These are phyloP conservation scores for Drosophila nigrodunni DNA, from an alignment of 1,140 invertebrate species.

Conservation along the genomic window DNA sequence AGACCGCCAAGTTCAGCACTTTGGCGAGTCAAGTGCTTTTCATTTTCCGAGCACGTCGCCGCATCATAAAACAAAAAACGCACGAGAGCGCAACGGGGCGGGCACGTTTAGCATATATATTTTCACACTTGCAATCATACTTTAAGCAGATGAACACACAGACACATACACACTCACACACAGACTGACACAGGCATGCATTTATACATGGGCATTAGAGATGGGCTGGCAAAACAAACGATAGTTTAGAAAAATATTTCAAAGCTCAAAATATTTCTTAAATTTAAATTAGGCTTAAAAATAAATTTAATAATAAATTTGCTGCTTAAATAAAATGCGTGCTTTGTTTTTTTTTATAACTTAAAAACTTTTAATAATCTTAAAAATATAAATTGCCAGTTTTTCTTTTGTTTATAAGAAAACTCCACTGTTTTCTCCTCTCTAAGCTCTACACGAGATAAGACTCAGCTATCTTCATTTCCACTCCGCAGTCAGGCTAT, in stretches of 20 bases:
- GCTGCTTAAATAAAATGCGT: no score
- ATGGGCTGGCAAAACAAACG: conserved; percentile 29
- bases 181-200: not conserved
- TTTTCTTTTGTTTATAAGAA: not conserved
- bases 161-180: conserved; percentile 20
- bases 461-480: conserved; percentile 63
- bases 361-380: not conserved
- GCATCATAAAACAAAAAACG: conserved; percentile 80
- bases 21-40: conserved; percentile 80
- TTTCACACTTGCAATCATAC: conserved; percentile 82
- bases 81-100: conserved; percentile 33
- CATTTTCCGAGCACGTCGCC: conserved; percentile 79
- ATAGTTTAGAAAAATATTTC: conserved; percentile 4
- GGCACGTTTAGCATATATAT: conserved; percentile 81
- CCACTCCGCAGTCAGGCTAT: conserved; percentile 61
- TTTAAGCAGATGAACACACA: conserved; percentile 67
- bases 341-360: no score
- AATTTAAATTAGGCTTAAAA: no score
- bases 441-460: conserved; percentile 11
- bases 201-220: conserved; percentile 34
- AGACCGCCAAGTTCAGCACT: conserved; percentile 76
- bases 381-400: not conserved
- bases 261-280: not conserved
- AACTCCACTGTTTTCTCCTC: not conserved
- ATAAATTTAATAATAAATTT: not conserved